Conservation (phyloP, 2,113 vertebrate species). For the Callorhinus ursinus region DNA sequence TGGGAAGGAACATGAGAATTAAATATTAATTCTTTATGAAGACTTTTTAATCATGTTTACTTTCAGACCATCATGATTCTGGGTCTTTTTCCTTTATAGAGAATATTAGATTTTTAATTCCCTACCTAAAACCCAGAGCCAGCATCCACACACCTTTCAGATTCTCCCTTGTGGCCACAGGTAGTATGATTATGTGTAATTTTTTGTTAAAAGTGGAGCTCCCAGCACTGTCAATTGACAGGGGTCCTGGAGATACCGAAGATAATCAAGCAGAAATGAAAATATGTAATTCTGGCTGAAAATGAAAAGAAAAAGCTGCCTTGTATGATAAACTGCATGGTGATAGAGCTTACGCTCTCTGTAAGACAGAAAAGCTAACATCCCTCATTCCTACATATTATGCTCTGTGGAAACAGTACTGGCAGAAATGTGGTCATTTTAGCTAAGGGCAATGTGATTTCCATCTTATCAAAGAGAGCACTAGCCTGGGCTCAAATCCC, state of each 20-base stretch:
- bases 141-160: neutral
- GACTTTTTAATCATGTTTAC: conserved; percentile 67
- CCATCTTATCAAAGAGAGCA: neutral
- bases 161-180: neutral
- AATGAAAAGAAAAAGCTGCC: neutral
- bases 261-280: conserved; percentile 42
- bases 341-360: neutral
- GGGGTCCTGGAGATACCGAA: neutral
- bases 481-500: neutral
- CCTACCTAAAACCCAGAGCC: neutral
- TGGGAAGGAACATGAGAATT: conserved; percentile 13
- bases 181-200: conserved; percentile 21
- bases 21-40: conserved; percentile 68
- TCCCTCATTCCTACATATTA: neutral
- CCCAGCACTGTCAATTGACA: conserved; percentile 27
- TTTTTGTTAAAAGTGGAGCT: conserved; percentile 46
- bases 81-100: neutral
- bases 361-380: neutral
- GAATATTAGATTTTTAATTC: conserved; percentile 68
- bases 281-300: conserved; percentile 1
- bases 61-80: conserved; percentile 9
- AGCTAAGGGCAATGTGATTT: neutral
- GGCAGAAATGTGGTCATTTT: neutral
- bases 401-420: neutral
- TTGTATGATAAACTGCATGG: neutral